A percentile compares a stretch with the other conserved stretches of the same genome.
These are phyloP conservation scores for Phaethon lepturus DNA, from an alignment of 2,113 vertebrate species.

Conservation along the genomic window DNA sequence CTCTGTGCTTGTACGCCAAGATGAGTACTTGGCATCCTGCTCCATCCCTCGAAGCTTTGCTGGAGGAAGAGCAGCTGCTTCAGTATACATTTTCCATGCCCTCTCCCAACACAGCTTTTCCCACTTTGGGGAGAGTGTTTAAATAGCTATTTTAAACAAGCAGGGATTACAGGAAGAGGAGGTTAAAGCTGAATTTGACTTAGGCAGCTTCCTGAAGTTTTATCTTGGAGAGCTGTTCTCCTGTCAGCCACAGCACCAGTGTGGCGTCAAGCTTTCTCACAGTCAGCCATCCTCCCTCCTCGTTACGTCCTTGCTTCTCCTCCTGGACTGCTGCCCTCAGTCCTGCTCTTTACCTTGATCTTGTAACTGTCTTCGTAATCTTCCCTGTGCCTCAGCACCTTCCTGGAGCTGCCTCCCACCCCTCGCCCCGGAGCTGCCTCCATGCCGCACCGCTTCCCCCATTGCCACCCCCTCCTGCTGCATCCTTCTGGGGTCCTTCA, in stretches of 20 bases:
- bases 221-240: background rate
- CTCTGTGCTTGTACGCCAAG: background rate
- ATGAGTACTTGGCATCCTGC: background rate
- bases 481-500: background rate
- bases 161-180: background rate
- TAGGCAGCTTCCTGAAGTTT: background rate
- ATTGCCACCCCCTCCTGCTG: background rate
- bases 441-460: accelerated
- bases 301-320: background rate
- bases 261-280: background rate
- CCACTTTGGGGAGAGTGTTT: background rate
- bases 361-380: background rate
- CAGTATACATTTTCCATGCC: background rate
- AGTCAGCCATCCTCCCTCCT: background rate
- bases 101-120: background rate
- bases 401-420: background rate
- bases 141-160: background rate
- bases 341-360: background rate
- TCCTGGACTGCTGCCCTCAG: background rate
- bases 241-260: background rate
- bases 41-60: background rate
- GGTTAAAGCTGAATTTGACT: background rate
- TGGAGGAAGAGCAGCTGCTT: conserved; percentile 18
- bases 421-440: background rate
- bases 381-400: background rate